Percentiles rank a stretch among this genome's conserved stretches.
Conservation (phyloP, 2,797 vertebrate genomes). For the Sitta carolinensis region DNA sequence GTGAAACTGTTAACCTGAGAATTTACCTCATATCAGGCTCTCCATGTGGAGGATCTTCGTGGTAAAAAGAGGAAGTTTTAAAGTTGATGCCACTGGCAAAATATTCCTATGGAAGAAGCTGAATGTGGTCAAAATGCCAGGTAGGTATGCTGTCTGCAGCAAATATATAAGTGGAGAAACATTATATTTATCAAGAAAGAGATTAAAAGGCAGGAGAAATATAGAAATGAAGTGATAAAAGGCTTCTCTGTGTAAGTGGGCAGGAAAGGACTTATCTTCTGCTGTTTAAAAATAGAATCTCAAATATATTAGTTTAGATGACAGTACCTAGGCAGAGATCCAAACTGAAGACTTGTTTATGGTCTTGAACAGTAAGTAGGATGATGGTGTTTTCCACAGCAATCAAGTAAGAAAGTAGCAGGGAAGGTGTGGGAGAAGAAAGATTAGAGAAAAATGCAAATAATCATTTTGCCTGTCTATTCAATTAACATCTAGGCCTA, state of each 20-base stretch:
- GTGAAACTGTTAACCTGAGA: not conserved
- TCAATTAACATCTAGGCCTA: slow-evolving; percentile 55
- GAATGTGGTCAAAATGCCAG: not conserved
- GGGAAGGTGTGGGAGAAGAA: slow-evolving; percentile 41
- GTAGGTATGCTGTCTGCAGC: not conserved
- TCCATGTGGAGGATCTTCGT: not conserved
- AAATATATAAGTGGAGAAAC: not conserved
- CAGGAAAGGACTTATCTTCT: slow-evolving; percentile 1
- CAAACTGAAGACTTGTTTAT: slow-evolving; percentile 49
- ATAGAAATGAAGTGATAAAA: slow-evolving; percentile 18
- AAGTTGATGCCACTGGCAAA: not conserved
- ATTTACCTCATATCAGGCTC: not conserved
- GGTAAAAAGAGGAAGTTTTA: not conserved
- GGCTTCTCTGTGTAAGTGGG: not conserved
- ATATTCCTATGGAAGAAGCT: not conserved
- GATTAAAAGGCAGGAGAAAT: not conserved
- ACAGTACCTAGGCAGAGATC: slow-evolving; percentile 41
- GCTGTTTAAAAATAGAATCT: slow-evolving; percentile 48
- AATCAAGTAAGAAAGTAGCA: slow-evolving; percentile 25
- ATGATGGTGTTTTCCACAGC: slow-evolving; percentile 54
- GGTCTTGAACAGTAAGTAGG: slow-evolving; percentile 52
- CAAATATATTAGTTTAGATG: slow-evolving; percentile 15
- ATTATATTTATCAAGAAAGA: not conserved
- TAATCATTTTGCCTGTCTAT: slow-evolving; percentile 50
- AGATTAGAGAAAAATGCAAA: slow-evolving; percentile 68